Percentiles rank a stretch among this genome's conserved stretches.
These are phyloP conservation scores for Polyodon spathula DNA, from an alignment of 2,113 vertebrate genomes.

Conservation along the genomic window DNA sequence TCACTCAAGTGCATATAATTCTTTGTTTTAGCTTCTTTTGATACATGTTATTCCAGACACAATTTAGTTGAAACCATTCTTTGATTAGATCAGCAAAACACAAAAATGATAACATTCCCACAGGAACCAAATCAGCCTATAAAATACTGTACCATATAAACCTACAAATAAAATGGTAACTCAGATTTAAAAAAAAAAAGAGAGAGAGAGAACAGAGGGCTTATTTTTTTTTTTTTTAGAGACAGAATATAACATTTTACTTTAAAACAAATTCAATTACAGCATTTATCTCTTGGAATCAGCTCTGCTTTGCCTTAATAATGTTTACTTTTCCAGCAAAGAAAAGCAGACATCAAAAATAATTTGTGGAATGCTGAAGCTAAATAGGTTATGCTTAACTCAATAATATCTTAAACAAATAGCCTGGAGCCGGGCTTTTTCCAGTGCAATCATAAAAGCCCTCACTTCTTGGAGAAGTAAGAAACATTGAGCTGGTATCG, in stretches of 20 bases:
- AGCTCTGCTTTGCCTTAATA: conserved; percentile 58
- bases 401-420: conserved; percentile 71
- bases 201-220: background rate
- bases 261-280: conserved; percentile 63
- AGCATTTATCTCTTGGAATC: conserved; percentile 65
- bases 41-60: too few species aligned
- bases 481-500: conserved; percentile 75
- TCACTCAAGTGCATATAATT: too few species aligned
- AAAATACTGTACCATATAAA: background rate
- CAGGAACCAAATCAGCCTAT: background rate
- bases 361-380: conserved; percentile 69
- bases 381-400: conserved; percentile 78
- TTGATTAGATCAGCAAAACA: background rate
- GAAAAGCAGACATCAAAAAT: conserved; percentile 69
- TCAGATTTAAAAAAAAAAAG: conserved; percentile 3
- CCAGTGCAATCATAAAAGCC: conserved; percentile 69
- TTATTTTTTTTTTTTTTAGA: conserved; percentile 6
- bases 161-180: conserved; percentile 7
- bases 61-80: background rate
- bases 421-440: conserved; percentile 58
- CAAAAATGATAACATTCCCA: background rate
- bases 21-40: too few species aligned
- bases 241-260: conserved; percentile 9
- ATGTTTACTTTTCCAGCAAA: conserved; percentile 70
- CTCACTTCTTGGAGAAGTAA: conserved; percentile 70